These are phyloP conservation scores for Prunella fulvescens DNA, from an alignment of 2,113 vertebrate species.

Conservation along the genomic window DNA sequence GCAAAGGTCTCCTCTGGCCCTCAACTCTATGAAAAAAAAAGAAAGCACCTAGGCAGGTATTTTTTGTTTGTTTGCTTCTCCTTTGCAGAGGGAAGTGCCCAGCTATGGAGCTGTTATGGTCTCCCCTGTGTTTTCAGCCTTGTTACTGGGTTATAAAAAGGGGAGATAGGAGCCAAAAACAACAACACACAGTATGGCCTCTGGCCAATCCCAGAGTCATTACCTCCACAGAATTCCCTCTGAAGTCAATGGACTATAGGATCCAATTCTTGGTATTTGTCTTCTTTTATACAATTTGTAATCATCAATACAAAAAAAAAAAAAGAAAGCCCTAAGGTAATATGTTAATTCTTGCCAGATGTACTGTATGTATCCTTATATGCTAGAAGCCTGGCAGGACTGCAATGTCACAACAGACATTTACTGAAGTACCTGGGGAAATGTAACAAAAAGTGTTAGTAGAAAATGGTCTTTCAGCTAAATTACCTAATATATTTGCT, in stretches of 20 bases:
- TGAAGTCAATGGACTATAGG: neutral
- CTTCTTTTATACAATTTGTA: constrained; percentile 48
- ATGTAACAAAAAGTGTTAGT: constrained; percentile 80
- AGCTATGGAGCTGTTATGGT: neutral
- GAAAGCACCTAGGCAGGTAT: neutral
- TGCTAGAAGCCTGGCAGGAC: constrained; percentile 72
- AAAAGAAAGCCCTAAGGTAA: constrained; percentile 64
- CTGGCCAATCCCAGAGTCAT: neutral
- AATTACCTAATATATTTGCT: constrained; percentile 87
- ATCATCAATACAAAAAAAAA: constrained; percentile 70
- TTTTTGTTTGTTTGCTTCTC: constrained; percentile 3
- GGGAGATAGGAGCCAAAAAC: constrained; percentile 20
- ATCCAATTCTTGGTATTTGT: constrained; percentile 51
- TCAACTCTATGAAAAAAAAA: neutral
- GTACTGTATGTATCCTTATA: constrained; percentile 64
- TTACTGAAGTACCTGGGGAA: constrained; percentile 80
- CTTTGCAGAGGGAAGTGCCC: neutral
- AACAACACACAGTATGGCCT: constrained; percentile 2
- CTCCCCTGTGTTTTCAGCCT: constrained; percentile 15
- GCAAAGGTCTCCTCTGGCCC: neutral
- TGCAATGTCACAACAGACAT: constrained; percentile 81
- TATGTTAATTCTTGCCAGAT: constrained; percentile 75
- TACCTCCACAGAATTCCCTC: neutral
- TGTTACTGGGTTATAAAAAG: constrained; percentile 17
- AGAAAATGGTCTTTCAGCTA: constrained; percentile 84